Evolutionary conservation across 2,888 invertebrate species (phyloP), one percentile per base, ranked within the genome.

Genomic region (Caenorhabditis sp.): DNA sequence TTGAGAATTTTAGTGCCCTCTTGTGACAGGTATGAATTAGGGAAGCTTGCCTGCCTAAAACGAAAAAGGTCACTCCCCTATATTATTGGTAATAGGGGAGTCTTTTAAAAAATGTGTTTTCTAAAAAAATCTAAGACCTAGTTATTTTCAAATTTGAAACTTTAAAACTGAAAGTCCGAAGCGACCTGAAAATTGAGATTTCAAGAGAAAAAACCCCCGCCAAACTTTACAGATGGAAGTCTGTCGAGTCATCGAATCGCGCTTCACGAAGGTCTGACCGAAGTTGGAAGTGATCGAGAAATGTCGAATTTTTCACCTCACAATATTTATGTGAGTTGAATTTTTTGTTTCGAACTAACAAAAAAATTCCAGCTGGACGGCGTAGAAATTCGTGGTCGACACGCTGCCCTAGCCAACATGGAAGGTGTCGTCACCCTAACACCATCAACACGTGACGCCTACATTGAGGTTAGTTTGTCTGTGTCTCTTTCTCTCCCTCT

Each of bases 401-500:
- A 97, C 89, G 97, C 97, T 90, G 94, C 96, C 84, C 93, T 97
- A 82, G 94, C 95, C 63, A 92, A 92, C 87, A 92, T 94, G 67
- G 93, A 94, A 79, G 95, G 95, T 61, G 93, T 96, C 71, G 95
- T 95, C 81, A 93, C 93, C 1, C 92, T 97, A 54, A 97, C 97
- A 31, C 97, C 97, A 10, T 92, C 94, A 85, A 94, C 94, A 87
- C 91, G 94, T 27, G 95, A 95, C 89, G 95, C 97, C 14, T 93
- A 95, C 88, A 95, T 95, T 36, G 95, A 94, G 89, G 80, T 81
- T 51, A 66, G 69, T 51, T 53, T 8, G 36, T 50, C 43, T 37
- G 5, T 58, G 19, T 36, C 58, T 57, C 27, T 59, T 23, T n/a
- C n/a, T n/a, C n/a, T n/a, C n/a, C n/a, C n/a, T n/a, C n/a, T n/a